These are phyloP conservation scores for Lophotriccus pileatus DNA, from an alignment of 2,797 vertebrate species.

Conservation along the genomic window DNA sequence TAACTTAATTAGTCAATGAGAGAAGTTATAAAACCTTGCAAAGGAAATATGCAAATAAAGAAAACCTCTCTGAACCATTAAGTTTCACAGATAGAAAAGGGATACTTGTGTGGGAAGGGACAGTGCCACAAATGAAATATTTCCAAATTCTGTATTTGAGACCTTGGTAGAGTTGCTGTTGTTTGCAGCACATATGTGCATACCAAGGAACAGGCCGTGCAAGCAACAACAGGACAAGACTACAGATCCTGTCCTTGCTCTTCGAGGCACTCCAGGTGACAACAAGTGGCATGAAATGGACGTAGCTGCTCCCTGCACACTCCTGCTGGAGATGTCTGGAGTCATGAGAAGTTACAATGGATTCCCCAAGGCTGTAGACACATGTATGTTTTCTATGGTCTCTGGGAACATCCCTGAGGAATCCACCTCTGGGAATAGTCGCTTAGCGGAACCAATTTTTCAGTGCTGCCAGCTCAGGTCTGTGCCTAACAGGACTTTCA, in stretches of 20 bases:
- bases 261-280: neutral
- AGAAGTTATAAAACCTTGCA: conserved; percentile 30
- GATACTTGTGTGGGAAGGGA: neutral
- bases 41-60: conserved; percentile 5
- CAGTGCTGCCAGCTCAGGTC: neutral
- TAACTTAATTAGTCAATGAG: conserved; percentile 48
- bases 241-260: neutral
- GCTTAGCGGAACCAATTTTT: neutral
- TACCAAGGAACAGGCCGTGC: neutral
- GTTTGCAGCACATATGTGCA: neutral
- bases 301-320: neutral
- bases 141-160: neutral
- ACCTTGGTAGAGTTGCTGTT: neutral
- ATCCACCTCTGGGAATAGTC: neutral
- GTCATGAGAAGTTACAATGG: neutral
- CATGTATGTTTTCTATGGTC: fast-evolving
- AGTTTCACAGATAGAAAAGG: neutral
- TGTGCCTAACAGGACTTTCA: neutral
- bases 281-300: neutral
- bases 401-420: neutral
- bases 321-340: neutral
- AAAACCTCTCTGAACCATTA: neutral
- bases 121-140: neutral
- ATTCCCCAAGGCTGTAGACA: fast-evolving
- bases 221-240: neutral